Evolutionary conservation across 2,113 vertebrate genomes (phyloP).

Genomic region (Gasterosteus aculeatus): DNA sequence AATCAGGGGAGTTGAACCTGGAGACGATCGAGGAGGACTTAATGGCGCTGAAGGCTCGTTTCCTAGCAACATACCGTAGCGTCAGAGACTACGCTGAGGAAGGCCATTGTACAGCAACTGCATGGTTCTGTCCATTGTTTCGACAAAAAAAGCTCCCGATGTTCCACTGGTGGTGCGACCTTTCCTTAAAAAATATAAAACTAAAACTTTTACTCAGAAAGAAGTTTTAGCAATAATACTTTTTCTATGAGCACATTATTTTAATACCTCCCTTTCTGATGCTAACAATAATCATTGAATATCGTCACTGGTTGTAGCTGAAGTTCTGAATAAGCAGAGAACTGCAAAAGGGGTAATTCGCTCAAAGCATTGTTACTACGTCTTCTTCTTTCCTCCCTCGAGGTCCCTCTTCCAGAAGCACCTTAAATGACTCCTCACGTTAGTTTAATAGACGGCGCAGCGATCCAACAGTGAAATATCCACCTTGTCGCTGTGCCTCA

Average conservation of each 20-base stretch:
- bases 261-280: background rate
- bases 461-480: slow-evolving; percentile 38
- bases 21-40: background rate
- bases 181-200: background rate
- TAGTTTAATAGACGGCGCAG: slow-evolving; percentile 14
- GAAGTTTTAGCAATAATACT: background rate
- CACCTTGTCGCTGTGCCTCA: slow-evolving; percentile 41
- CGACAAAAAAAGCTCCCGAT: background rate
- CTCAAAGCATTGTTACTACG: background rate
- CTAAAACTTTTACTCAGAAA: too few relatives aligned
- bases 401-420: background rate
- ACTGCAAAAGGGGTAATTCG: background rate
- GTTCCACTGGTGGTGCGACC: background rate
- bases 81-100: background rate
- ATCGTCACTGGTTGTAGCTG: background rate
- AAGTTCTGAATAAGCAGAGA: background rate
- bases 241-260: background rate
- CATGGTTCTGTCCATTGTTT: background rate
- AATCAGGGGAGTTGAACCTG: background rate
- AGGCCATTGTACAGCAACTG: background rate
- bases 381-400: background rate
- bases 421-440: slow-evolving; percentile 39
- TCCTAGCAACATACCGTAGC: too few relatives aligned
- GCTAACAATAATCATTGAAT: background rate
- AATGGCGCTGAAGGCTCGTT: background rate